Evolutionary conservation across 2,797 vertebrate species (phyloP).

Genomic region (Microchirus variegatus): DNA sequence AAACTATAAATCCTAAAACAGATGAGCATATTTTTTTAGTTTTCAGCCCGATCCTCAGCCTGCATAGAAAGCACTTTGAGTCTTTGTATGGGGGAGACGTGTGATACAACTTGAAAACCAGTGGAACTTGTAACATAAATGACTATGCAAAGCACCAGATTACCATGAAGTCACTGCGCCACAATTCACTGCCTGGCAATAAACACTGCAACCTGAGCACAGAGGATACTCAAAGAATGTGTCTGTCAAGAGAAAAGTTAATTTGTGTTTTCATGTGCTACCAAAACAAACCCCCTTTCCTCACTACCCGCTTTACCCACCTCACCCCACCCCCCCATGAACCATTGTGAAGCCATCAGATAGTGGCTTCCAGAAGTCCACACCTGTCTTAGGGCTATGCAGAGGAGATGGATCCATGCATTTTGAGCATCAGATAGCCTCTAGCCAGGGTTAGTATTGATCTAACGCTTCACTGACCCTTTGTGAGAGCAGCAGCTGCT

Average conservation of each 20-base stretch:
- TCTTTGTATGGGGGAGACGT: conserved; percentile 11
- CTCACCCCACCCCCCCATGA: not conserved
- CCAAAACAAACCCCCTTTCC: conserved; percentile 54
- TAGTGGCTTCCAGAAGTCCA: conserved; percentile 77
- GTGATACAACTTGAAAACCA: conserved; percentile 31
- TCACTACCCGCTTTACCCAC: conserved; percentile 22
- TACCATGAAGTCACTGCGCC: conserved; percentile 58
- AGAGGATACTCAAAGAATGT: conserved; percentile 62
- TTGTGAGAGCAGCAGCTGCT: conserved; percentile 82
- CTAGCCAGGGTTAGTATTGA: conserved; percentile 83
- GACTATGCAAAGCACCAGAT: conserved; percentile 38
- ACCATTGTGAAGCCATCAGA: conserved; percentile 82
- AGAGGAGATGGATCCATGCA: conserved; percentile 82
- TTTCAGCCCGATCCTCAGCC: conserved; percentile 43
- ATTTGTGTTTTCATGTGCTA: conserved; percentile 76
- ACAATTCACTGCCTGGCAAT: conserved; percentile 47
- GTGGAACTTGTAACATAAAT: conserved; percentile 47
- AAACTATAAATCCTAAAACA: conserved; percentile 53
- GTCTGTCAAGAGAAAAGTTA: conserved; percentile 77
- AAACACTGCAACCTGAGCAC: conserved; percentile 58
- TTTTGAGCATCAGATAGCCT: conserved; percentile 84
- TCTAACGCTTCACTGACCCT: conserved; percentile 80
- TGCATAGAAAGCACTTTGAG: conserved; percentile 8
- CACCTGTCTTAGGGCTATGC: conserved; percentile 83
- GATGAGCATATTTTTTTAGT: conserved; percentile 33